phyloP scores from a whole-genome alignment of 2,113 vertebrate genomes.

The Elanus axillaris region DNA sequence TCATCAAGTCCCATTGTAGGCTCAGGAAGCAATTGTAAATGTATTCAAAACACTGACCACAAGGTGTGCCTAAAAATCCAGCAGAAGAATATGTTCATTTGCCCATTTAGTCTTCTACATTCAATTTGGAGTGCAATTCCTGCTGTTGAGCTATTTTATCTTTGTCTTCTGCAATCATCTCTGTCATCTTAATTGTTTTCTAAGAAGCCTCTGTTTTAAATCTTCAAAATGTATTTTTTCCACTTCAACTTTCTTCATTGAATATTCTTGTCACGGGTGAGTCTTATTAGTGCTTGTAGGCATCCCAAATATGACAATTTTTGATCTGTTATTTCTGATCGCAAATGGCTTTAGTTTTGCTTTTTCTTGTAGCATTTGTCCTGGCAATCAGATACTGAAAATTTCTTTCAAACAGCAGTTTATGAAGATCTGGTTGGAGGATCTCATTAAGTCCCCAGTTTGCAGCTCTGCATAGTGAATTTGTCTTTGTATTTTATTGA shows the following conservation, averaged over 20 bases:
- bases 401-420: background rate
- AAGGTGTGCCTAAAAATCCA: background rate
- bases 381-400: background rate
- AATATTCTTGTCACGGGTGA: background rate
- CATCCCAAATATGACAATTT: background rate
- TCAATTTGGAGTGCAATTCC: background rate
- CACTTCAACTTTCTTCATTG: background rate
- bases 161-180: background rate
- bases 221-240: background rate
- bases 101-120: background rate
- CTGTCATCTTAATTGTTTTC: background rate
- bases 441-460: background rate
- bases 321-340: background rate
- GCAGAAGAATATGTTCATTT: background rate
- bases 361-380: background rate
- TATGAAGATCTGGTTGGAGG: background rate
- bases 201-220: background rate
- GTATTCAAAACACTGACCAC: fast-evolving
- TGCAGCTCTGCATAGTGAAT: background rate
- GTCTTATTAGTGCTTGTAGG: background rate
- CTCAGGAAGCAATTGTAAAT: background rate
- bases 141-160: background rate
- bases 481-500: background rate
- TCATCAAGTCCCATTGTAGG: background rate
- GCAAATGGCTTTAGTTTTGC: background rate